Evolutionary conservation across 2,797 vertebrate species (phyloP), one percentile per base, ranked within the genome.

Genomic region (Paramormyrops hopkinsi): DNA sequence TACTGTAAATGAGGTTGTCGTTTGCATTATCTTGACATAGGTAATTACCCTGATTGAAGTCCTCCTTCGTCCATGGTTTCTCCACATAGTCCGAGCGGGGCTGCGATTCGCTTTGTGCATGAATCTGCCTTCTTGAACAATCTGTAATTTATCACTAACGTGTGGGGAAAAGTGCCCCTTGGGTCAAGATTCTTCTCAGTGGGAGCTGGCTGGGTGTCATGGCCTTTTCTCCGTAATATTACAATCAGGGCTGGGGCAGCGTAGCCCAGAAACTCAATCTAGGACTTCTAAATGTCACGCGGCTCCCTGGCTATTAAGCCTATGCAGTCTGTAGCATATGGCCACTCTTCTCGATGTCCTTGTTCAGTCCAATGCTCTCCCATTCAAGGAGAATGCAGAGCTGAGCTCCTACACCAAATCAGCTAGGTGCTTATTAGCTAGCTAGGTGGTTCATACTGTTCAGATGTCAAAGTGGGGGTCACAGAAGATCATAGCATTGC

Each of bases 11-110:
- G 44, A 85, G 87, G 25, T 19, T 25, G 3, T 44, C 48, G 84
- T 86, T 69, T 86, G 89, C 56, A 76, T 88, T 41, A 88, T 69
- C n/a, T 25, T 88, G 82, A 88, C 79, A 59, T 51, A 44, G 79
- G 87, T 69, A 86, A 69, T 88, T 54, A 88, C 53, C 51, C 83
- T 33, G 59, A 88, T 48, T 56, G 87, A 90, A 56, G 56, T 17
- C 56, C 12, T 44, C 76, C 44, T 54, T 44, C 12, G 41, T 37
- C n/a, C 44, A 1, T 6, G 2, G n/a, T 37, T n/a, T 25, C 88
- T n/a, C 46, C 46, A n/a, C 56, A 17, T 46, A 86, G 82, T 46
- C 83, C 59, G 22, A 25, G 37, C 2, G 5, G 51, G 88, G 41
- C 7, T n/a, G 1, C 3, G 54, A 9, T 19, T 79, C 0, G 88